Evolutionary conservation across 37 sponge, comb jelly and placozoan species (phyloP).

Genomic region (Corticium candelabrum): DNA sequence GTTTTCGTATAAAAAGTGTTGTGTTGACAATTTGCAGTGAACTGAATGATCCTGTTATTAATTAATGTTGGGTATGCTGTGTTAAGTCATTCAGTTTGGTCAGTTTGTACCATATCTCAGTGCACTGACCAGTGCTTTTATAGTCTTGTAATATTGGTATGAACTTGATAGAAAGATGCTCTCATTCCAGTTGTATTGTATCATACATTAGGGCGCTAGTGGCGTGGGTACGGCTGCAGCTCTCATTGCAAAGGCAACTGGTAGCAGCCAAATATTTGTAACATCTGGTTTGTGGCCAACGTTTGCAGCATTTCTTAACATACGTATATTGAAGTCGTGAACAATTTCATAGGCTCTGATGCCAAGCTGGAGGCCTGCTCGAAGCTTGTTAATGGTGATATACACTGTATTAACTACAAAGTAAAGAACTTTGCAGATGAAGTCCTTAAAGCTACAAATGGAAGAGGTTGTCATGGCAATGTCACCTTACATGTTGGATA

Average conservation of each 20-base stretch:
- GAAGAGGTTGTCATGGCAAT: conserved; percentile 27
- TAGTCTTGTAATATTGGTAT: too few relatives aligned
- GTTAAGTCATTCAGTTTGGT: too few relatives aligned
- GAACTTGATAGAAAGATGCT: too few relatives aligned
- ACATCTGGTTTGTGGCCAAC: conserved; percentile 42
- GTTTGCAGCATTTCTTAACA: not conserved
- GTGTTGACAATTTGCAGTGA: too few relatives aligned
- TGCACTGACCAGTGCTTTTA: too few relatives aligned
- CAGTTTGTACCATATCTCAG: too few relatives aligned
- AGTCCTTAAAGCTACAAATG: conserved; percentile 37
- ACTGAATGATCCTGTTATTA: too few relatives aligned
- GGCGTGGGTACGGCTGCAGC: conserved; percentile 72
- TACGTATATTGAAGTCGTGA: not conserved
- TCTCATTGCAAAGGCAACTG: conserved; percentile 45
- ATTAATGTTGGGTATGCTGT: too few relatives aligned
- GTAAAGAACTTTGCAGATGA: conserved; percentile 59
- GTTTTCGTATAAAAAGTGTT: too few relatives aligned
- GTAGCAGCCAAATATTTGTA: conserved; percentile 33
- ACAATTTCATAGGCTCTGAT: conserved; percentile 33
- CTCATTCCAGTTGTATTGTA: too few relatives aligned
- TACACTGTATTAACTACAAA: conserved; percentile 62
- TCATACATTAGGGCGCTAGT: conserved; percentile 78
- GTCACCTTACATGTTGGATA: not conserved
- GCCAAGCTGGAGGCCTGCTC: conserved; percentile 55
- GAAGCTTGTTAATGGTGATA: conserved; percentile 48